Base-by-base conservation (phyloP, 2,113 vertebrate genomes). In the Myodes glareolus region DNA sequence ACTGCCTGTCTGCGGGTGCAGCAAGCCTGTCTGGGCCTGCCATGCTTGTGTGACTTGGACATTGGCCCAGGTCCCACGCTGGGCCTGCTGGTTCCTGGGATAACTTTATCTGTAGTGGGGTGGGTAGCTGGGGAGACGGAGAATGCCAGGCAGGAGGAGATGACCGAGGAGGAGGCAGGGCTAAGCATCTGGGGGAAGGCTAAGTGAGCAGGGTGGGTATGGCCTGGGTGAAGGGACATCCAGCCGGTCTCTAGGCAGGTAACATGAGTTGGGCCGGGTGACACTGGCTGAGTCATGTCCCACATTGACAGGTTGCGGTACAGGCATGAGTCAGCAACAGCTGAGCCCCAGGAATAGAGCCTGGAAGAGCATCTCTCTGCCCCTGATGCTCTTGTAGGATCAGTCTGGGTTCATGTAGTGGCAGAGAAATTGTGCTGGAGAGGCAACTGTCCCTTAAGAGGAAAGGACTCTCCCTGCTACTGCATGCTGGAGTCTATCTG, bases 261-360 rank as follows among this genome's bases (percentile, higher is more conserved):
- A n/a, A 36, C 17, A 27, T 0, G 13, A 68, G 76, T 47, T 63
- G 17, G 92, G 73, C 4, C 0, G 9, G 31, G 92, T 50, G 73
- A 77, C 19, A 2, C 0, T 3, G 29, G 73, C 58, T 91, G 91
- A 94, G 78, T 81, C 96, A 77, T 0, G 0, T 39, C 72, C 42
- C 47, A 0, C 31, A 13, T 63, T 9, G 61, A 82, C 65, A 19
- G 10, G 63, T 29, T 10, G 29, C 16, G 0, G 84, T 0, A 3
- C 17, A 16, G 65, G 25, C 3, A 12, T 42, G 77, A 58, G 58
- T 72, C 88, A 50, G 67, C 39, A 1, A 8, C 73, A 33, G 90
- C 52, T 92, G 39, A 61, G 72, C 76, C 81, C 95, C 70, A 85
- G 85, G 92, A 73, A 70, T 47, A 77, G 96, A n/a, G 55, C 14